Conservation (phyloP, 2,888 invertebrate genomes). For the Philaethria dido region DNA sequence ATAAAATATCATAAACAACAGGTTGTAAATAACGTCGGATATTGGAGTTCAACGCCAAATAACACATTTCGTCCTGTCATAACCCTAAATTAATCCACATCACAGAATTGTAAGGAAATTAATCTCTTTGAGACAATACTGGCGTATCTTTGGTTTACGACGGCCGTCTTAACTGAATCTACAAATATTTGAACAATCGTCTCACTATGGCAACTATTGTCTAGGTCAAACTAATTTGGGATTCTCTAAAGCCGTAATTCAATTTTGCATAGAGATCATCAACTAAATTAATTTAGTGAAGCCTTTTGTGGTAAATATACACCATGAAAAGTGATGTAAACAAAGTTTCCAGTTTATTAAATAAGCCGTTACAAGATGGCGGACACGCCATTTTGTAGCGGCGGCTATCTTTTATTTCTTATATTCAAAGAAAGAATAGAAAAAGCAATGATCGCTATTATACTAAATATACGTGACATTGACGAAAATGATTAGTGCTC, state of each 20-base stretch:
- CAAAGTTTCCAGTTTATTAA: neutral
- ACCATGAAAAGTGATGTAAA: slow-evolving; percentile 1
- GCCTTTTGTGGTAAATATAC: slow-evolving; percentile 53
- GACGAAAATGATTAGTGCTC: too few species aligned
- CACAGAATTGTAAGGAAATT: slow-evolving; percentile 70
- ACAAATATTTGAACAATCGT: slow-evolving; percentile 77
- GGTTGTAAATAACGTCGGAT: slow-evolving; percentile 1
- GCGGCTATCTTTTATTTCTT: too few species aligned
- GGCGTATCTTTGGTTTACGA: slow-evolving; percentile 78
- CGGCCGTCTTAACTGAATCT: slow-evolving; percentile 64
- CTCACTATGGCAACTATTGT: slow-evolving; percentile 68
- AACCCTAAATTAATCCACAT: slow-evolving; percentile 49
- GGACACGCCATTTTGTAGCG: too few species aligned
- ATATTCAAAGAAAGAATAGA: too few species aligned
- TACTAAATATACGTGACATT: too few species aligned
- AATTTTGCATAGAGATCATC: slow-evolving; percentile 71
- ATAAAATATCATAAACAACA: slow-evolving; percentile 12
- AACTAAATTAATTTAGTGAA: slow-evolving; percentile 61
- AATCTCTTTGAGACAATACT: slow-evolving; percentile 80
- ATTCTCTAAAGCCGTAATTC: slow-evolving; percentile 68
- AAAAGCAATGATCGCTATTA: too few species aligned
- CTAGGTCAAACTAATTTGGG: slow-evolving; percentile 79
- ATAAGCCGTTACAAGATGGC: too few species aligned
- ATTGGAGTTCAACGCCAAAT: slow-evolving; percentile 13
- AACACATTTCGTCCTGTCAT: slow-evolving; percentile 26